Conservation (phyloP, 2,797 vertebrate species). For the Triplophysa bombifrons region DNA sequence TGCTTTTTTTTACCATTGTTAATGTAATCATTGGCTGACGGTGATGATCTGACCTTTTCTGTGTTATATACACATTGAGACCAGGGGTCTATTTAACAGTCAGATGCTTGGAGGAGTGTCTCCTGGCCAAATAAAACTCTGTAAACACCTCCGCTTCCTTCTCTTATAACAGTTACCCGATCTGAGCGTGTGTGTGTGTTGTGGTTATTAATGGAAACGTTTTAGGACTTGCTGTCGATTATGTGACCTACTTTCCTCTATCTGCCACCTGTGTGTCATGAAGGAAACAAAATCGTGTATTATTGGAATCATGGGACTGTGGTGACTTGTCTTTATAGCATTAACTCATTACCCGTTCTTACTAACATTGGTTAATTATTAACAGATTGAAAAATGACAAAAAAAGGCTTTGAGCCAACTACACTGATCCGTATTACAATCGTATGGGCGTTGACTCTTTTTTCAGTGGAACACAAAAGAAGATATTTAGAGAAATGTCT, state of each 20-base stretch:
- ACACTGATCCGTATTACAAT: no score
- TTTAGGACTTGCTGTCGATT: slow-evolving; percentile 26
- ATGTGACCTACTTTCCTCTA: slow-evolving; percentile 22
- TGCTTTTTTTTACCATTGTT: no score
- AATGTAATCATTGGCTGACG: no score
- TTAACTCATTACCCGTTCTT: background rate
- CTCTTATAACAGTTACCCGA: slow-evolving; percentile 55
- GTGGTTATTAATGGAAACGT: slow-evolving; percentile 34
- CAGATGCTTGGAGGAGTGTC: no score
- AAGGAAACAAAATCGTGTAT: background rate
- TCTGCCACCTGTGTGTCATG: background rate
- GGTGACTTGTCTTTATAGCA: background rate
- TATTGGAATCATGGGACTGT: slow-evolving; percentile 24
- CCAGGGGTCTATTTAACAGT: background rate
- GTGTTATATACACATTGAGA: slow-evolving; percentile 11
- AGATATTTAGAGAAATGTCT: no score
- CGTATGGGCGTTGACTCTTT: no score
- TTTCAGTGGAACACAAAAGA: no score
- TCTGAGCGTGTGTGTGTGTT: slow-evolving; percentile 17
- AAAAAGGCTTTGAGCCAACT: no score
- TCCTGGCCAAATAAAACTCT: slow-evolving; percentile 42
- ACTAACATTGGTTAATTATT: background rate
- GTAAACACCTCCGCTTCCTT: slow-evolving; percentile 38
- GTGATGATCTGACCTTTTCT: background rate
- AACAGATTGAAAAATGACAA: background rate